phyloP scores from a whole-genome alignment of 2,797 vertebrate species.

The Myripristis jacobus region DNA sequence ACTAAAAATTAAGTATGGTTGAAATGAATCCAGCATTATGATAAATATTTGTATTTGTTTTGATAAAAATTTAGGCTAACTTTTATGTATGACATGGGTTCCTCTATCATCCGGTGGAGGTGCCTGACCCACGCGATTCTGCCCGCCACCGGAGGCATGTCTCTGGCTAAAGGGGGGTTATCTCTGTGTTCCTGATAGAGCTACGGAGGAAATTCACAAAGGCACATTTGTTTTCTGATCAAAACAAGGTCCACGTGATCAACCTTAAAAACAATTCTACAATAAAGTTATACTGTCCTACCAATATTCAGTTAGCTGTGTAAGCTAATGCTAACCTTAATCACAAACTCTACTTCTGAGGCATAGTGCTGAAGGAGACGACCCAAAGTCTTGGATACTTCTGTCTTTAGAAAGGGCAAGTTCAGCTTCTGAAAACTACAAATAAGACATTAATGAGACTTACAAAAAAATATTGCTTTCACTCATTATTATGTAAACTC shows the following conservation, averaged over 20 bases:
- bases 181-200: slow-evolving; percentile 81
- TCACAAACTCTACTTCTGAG: slow-evolving; percentile 82
- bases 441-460: slow-evolving; percentile 30
- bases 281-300: background rate
- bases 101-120: slow-evolving; percentile 85
- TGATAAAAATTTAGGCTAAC: slow-evolving; percentile 70
- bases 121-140: slow-evolving; percentile 87
- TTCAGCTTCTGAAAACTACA: slow-evolving; percentile 75
- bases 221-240: background rate
- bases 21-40: background rate
- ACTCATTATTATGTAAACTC: background rate
- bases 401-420: slow-evolving; percentile 83
- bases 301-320: background rate
- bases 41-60: background rate
- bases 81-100: slow-evolving; percentile 85
- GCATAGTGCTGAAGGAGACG: slow-evolving; percentile 83
- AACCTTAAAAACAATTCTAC: background rate
- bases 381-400: slow-evolving; percentile 70
- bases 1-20: background rate
- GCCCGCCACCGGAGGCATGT: slow-evolving; percentile 86
- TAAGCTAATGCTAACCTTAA: slow-evolving; percentile 72
- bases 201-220: slow-evolving; percentile 58
- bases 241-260: background rate
- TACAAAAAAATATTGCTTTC: background rate
- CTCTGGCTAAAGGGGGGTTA: slow-evolving; percentile 82